Evolutionary conservation across 2,888 invertebrate species (phyloP).

Genomic region (Cremastobaeus sp.): DNA sequence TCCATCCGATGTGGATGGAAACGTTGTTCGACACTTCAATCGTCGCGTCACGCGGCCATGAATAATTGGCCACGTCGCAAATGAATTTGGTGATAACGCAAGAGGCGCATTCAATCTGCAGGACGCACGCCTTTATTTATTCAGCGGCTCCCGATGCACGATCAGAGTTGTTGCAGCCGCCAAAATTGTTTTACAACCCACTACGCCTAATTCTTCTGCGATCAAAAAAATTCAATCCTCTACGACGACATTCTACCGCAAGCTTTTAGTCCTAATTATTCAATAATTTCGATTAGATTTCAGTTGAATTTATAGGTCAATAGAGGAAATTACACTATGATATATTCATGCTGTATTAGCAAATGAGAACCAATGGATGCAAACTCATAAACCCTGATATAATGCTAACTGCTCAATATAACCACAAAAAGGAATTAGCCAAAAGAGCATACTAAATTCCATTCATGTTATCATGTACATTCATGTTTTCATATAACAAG

Average conservation of each 20-base stretch:
- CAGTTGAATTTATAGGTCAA: too few species aligned
- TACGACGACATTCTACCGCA: not conserved
- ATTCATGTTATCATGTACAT: too few species aligned
- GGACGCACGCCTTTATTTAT: constrained; percentile 69
- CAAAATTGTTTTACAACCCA: constrained; percentile 68
- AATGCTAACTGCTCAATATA: too few species aligned
- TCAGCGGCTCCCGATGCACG: constrained; percentile 69
- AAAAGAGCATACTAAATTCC: too few species aligned
- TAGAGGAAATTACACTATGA: too few species aligned
- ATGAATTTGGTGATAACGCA: constrained; percentile 74
- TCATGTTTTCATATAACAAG: too few species aligned
- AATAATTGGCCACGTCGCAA: constrained; percentile 75
- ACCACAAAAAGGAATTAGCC: too few species aligned
- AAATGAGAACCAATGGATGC: too few species aligned
- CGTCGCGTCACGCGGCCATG: constrained; percentile 69
- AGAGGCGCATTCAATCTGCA: constrained; percentile 62
- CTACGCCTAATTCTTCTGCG: constrained; percentile 50
- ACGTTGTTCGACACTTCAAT: constrained; percentile 66
- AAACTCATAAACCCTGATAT: too few species aligned
- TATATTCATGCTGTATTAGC: too few species aligned
- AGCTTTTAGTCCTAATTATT: too few species aligned
- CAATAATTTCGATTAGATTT: too few species aligned
- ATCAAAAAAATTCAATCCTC: constrained; percentile 31
- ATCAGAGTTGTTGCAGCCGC: constrained; percentile 51
- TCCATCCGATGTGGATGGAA: constrained; percentile 55